Conservation (phyloP, 2,113 vertebrate genomes). For the Ardeotis arabs region DNA sequence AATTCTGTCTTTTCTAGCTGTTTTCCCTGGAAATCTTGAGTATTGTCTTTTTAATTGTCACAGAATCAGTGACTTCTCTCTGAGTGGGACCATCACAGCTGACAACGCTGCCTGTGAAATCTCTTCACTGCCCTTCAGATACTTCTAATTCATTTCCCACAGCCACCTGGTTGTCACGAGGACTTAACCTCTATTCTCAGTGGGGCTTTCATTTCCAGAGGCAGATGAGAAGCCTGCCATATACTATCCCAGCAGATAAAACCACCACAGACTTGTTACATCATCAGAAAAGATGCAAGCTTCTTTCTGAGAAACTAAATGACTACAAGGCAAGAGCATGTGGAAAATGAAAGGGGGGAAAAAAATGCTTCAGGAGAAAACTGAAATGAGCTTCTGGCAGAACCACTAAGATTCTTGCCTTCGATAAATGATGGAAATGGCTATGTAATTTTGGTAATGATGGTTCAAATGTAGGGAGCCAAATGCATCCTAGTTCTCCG, state of each 20-base stretch:
- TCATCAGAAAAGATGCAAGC: not conserved
- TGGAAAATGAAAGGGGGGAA: not conserved
- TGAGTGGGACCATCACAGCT: not conserved
- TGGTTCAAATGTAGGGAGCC: not conserved
- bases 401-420: not conserved
- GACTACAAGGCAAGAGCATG: not conserved
- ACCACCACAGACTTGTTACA: fast-evolving
- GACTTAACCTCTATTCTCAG: not conserved
- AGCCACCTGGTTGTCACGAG: conserved; percentile 18
- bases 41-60: not conserved
- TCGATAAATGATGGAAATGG: not conserved
- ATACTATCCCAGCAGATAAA: not conserved
- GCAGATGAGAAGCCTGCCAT: not conserved
- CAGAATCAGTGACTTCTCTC: not conserved
- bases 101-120: not conserved
- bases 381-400: not conserved
- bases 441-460: not conserved
- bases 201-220: not conserved
- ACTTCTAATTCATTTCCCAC: conserved; percentile 9
- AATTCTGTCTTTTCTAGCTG: not conserved
- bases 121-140: not conserved
- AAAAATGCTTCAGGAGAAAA: not conserved
- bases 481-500: not conserved
- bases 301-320: not conserved
- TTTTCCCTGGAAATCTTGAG: not conserved